Base-by-base conservation (phyloP, 1,140 invertebrate genomes). In the Pseudomyrmex sp. region DNA sequence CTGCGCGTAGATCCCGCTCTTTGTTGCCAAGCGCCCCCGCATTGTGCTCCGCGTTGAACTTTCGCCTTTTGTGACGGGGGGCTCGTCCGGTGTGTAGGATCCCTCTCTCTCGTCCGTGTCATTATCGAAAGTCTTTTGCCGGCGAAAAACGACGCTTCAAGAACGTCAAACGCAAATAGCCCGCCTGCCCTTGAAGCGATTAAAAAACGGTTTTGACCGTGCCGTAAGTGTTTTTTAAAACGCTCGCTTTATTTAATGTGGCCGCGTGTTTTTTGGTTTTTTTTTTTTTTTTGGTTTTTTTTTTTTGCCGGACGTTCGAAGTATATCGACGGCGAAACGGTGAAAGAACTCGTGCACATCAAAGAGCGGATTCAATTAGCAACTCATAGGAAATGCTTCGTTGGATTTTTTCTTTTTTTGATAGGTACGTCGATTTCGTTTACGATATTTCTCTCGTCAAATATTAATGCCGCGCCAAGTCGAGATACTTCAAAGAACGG, bases 401-500 rank as follows among this genome's bases (percentile, higher is more conserved):
- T 2, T 10, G 35, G 23, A 44, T 23, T 13, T 75, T 75, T 76
- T 76, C 76, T 65, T 66, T 59, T 59, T 48, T 77, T 59, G 35
- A 44, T 66, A 65, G 20, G 35, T 26, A 82, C 69, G 18, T 26
- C 13, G 56, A 20, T 84, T 84, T 75, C 85, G 85, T 82, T 74
- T 72, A 82, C 75, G 66, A 59, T 87, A 75, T 84, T 35, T 35
- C 35, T 35, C 35, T 35, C 75, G 87, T 87, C 72, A 80, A 87
- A 88, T 88, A 85, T 88, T 88, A 87, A 88, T 84, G 77, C 46
- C 44, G 56, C 26, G 59, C 1, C 35, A 23, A 13, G 54, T 56
- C 54, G n/a, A 52, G 79, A 61, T 84, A 70, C 62, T 61, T 87
- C 85, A 88, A 88, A 88, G 85, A 82, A 59, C 18, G 10, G n/a